Base-by-base conservation (phyloP, 2,113 vertebrate species). In the Hypocryptadius cinnamomeus region DNA sequence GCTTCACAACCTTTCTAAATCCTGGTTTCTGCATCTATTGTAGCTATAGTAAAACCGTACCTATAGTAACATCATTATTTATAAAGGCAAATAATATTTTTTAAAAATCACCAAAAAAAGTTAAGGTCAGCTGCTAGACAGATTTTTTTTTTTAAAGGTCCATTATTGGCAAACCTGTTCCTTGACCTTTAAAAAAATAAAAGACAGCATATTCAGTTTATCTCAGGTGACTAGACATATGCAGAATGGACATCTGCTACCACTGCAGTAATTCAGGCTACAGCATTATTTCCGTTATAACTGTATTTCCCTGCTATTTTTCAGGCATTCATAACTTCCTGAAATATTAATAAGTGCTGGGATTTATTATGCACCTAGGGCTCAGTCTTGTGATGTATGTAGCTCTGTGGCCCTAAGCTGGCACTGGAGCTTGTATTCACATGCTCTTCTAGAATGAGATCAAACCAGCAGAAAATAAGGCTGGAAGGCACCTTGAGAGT, bases 311-410 rank as follows among this genome's bases (percentile, higher is more conserved):
- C 40, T 65, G 11, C 24, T 51, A 65, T 51, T 81, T 92, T 79
- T 89, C 47, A 94, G 47, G 30, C 65, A 78, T 73, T 92, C 87
- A 74, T 65, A 93, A 91, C 70, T 87, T 76, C 22, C 40, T 91
- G 66, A 96, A 95, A 91, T 76, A 91, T 91, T 95, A 89, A 91
- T 85, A 85, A 71, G 21, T 37, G 10, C 39, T 79, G 65, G 79
- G 87, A 85, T 66, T 51, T 79, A 57, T 84, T 68, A 81, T 56
- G 61, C 37, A 69, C 31, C 30, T 56, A 53, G 5, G 33, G 48
- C 48, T 93, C 66, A 65, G 10, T 48, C 45, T 45, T 78, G 40
- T 8, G 5, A 69, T 8, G 3, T 69, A 71, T 1, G 2, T 37
- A 76, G 39, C n/a, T 64, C 74, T 73, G 22, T 22, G n/a, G 31